Evolutionary conservation across 2,888 invertebrate genomes (phyloP).

Genomic region (Dusona sp.): DNA sequence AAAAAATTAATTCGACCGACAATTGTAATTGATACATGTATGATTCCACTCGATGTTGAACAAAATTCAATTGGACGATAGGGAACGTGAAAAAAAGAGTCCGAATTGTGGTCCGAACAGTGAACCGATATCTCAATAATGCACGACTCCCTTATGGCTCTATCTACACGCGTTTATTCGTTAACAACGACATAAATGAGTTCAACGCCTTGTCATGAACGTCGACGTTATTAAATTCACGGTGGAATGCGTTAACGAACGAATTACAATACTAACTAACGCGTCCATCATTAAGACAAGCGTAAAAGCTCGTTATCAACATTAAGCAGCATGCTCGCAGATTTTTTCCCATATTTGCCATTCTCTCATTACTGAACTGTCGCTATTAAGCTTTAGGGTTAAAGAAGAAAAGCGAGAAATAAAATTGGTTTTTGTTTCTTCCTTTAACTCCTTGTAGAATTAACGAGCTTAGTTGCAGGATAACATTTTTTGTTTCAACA

Average conservation of each 20-base stretch:
- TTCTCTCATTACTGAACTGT: not conserved
- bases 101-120: too few species aligned
- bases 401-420: not conserved
- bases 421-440: not conserved
- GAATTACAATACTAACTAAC: conserved; percentile 43
- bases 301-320: conserved; percentile 47
- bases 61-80: conserved; percentile 11
- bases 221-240: conserved; percentile 57
- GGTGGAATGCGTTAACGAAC: conserved; percentile 57
- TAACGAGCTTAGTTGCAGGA: not conserved
- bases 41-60: not conserved
- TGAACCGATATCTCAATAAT: too few species aligned
- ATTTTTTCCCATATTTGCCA: not conserved
- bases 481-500: not conserved
- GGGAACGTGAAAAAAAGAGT: too few species aligned
- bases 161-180: not conserved
- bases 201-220: conserved; percentile 38
- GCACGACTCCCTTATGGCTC: too few species aligned
- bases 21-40: not conserved
- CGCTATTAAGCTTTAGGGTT: not conserved
- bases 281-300: conserved; percentile 3
- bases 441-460: not conserved
- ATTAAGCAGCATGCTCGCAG: conserved; percentile 6
- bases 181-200: conserved; percentile 51
- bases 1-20: not conserved